Conservation (phyloP, 2,888 invertebrate species). For the Itoplectis maculator region DNA sequence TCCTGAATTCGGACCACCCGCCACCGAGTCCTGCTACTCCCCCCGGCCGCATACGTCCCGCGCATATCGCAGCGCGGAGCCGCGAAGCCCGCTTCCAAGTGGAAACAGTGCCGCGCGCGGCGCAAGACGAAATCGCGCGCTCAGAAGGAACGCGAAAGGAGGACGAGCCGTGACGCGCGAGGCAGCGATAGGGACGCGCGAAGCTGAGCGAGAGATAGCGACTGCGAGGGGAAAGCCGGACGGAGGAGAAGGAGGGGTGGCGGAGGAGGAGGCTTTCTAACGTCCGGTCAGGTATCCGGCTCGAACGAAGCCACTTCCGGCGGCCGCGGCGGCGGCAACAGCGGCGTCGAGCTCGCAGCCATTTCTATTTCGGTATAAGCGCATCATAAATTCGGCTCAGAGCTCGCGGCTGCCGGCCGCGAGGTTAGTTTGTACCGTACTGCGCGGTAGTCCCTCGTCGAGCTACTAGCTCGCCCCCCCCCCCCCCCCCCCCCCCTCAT, state of each 20-base stretch:
- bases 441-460: constrained; percentile 41
- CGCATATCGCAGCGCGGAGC: no score
- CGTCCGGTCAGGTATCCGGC: constrained; percentile 65
- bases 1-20: no score
- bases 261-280: constrained; percentile 51
- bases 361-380: constrained; percentile 81
- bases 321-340: not conserved
- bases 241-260: not conserved
- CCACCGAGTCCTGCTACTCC: no score
- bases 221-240: constrained; percentile 13
- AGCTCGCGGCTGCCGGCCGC: constrained; percentile 67
- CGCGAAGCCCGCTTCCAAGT: not conserved
- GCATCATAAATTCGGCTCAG: constrained; percentile 80
- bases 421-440: constrained; percentile 34
- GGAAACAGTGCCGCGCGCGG: not conserved
- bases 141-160: constrained; percentile 24
- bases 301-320: constrained; percentile 66
- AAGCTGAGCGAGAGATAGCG: constrained; percentile 13
- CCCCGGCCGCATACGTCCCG: not conserved
- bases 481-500: constrained; percentile 12
- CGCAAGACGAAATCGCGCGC: constrained; percentile 36
- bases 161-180: no score
- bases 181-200: no score
- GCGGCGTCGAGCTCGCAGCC: constrained; percentile 66
- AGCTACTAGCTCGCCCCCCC: constrained; percentile 11